phyloP scores from a whole-genome alignment of 2,888 invertebrate genomes.

The Lasioglossum pauxillum region DNA sequence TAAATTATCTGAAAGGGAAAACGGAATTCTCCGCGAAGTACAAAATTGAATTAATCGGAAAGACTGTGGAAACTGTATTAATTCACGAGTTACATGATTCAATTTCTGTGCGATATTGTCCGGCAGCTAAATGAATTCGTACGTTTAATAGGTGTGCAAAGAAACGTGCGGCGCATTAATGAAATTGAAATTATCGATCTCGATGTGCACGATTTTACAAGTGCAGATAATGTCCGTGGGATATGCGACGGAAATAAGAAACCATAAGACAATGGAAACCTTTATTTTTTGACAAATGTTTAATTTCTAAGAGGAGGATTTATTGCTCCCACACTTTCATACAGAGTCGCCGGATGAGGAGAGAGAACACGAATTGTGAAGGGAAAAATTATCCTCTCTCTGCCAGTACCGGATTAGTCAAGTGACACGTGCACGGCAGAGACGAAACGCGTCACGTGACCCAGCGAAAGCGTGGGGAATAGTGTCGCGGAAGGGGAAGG shows the following conservation, averaged over 20 bases:
- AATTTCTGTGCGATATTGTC: neutral
- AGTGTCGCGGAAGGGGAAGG: no score
- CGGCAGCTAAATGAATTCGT: conserved; percentile 27
- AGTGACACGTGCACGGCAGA: no score
- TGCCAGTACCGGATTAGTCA: no score
- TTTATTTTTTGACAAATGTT: conserved; percentile 19
- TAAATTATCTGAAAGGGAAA: neutral
- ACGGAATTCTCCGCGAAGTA: neutral
- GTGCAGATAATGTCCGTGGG: conserved; percentile 9
- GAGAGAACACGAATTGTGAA: no score
- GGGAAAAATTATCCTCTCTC: no score
- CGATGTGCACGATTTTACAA: conserved; percentile 41
- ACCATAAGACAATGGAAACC: neutral
- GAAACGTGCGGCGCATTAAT: conserved; percentile 24
- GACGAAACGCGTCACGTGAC: no score
- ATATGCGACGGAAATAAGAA: neutral
- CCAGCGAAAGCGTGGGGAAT: no score
- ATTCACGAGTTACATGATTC: neutral
- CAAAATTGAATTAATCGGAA: neutral
- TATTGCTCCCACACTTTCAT: neutral
- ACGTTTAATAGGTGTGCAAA: conserved; percentile 27
- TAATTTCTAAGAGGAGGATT: neutral
- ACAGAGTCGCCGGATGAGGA: no score
- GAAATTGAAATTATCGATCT: conserved; percentile 62
- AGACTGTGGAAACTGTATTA: neutral